Evolutionary conservation across 2,797 vertebrate species (phyloP).

Genomic region (Acestrorhynchus altus): DNA sequence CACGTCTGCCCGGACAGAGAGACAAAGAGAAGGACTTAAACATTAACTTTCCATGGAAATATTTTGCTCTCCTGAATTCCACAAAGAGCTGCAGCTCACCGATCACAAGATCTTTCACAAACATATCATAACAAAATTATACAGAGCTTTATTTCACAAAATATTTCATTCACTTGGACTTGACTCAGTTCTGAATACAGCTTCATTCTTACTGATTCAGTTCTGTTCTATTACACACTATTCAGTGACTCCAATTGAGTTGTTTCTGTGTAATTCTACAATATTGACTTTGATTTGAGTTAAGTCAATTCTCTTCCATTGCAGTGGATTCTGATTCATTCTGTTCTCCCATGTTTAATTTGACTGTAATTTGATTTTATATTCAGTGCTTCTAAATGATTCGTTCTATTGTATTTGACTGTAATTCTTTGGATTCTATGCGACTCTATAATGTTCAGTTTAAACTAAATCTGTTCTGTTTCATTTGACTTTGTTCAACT

Average conservation of each 20-base stretch:
- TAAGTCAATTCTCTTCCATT: too few species aligned
- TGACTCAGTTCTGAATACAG: too few species aligned
- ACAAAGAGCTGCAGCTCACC: background rate
- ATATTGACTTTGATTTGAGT: background rate
- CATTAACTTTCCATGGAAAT: slow-evolving; percentile 24
- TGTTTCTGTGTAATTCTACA: background rate
- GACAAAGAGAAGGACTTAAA: slow-evolving; percentile 8
- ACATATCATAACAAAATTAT: background rate
- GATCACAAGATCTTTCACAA: background rate
- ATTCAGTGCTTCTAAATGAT: background rate
- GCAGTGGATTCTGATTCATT: too few species aligned
- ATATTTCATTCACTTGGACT: background rate
- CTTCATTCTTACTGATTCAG: too few species aligned
- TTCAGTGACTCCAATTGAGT: too few species aligned
- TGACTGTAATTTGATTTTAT: too few species aligned
- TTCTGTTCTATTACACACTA: too few species aligned
- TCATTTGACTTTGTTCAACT: background rate
- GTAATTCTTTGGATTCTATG: background rate
- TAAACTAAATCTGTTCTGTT: background rate
- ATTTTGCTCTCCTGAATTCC: background rate
- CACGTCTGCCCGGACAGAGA: background rate
- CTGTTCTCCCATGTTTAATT: too few species aligned
- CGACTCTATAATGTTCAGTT: background rate
- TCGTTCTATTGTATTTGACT: background rate
- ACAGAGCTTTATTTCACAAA: too few species aligned